Percentiles rank a stretch among this genome's conserved stretches.
Conservation (phyloP, 2,888 invertebrate genomes). For the Oligia fasciuncula region DNA sequence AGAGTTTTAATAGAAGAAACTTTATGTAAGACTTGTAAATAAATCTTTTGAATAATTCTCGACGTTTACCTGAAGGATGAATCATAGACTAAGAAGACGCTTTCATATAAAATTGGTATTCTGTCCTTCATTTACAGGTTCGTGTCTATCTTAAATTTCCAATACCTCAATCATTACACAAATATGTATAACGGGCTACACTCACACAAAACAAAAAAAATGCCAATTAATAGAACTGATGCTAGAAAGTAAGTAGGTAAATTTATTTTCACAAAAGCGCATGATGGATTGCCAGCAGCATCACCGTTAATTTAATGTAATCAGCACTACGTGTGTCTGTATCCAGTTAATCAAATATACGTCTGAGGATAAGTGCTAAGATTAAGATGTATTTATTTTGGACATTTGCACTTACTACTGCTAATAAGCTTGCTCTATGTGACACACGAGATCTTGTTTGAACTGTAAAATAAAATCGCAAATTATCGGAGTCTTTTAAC, state of each 20-base stretch:
- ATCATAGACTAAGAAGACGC: no score
- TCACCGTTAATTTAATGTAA: slow-evolving; percentile 46
- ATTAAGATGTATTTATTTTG: slow-evolving; percentile 38
- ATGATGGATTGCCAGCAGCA: slow-evolving; percentile 41
- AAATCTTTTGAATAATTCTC: background rate
- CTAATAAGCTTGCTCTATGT: slow-evolving; percentile 27
- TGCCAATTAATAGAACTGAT: slow-evolving; percentile 43
- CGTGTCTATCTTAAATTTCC: slow-evolving; percentile 4
- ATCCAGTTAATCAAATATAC: slow-evolving; percentile 61
- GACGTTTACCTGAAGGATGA: background rate
- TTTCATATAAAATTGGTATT: background rate
- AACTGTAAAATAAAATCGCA: slow-evolving; percentile 23
- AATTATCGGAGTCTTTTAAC: slow-evolving; percentile 27
- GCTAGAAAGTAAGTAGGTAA: slow-evolving; percentile 46
- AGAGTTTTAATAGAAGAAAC: background rate
- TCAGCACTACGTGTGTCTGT: slow-evolving; percentile 47
- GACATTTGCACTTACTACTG: slow-evolving; percentile 42
- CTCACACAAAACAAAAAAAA: background rate
- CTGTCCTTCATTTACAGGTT: background rate
- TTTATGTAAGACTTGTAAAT: slow-evolving; percentile 7
- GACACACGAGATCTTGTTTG: slow-evolving; percentile 26
- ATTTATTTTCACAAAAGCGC: slow-evolving; percentile 52
- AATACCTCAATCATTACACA: background rate
- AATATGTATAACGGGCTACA: slow-evolving; percentile 13
- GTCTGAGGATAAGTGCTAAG: slow-evolving; percentile 25